Evolutionary conservation across 2,797 vertebrate genomes (phyloP).

Genomic region (Myoxocephalus aenaeus): DNA sequence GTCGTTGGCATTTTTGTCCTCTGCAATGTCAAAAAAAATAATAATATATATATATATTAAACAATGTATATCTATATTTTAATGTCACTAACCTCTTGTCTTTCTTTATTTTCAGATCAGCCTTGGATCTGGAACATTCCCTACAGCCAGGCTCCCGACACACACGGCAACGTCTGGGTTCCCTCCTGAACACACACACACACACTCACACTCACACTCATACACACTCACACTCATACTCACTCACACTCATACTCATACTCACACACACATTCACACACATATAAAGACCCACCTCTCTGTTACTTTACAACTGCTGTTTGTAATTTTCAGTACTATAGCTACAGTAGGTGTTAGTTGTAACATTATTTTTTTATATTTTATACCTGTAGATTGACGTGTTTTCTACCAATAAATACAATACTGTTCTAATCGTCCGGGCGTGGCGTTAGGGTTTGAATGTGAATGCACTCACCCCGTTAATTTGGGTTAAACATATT

Average conservation of each 20-base stretch:
- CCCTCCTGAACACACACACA: conserved; percentile 82
- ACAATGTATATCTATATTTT: background rate
- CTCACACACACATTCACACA: conserved; percentile 7
- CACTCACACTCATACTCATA: no score
- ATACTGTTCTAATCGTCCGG: background rate
- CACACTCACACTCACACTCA: no score
- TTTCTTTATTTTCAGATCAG: conserved; percentile 84
- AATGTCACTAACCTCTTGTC: background rate
- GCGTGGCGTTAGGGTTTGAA: conserved; percentile 5
- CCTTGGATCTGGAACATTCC: conserved; percentile 99
- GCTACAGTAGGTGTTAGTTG: conserved; percentile 29
- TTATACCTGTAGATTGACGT: conserved; percentile 37
- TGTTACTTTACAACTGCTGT: conserved; percentile 7
- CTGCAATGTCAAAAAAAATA: no score
- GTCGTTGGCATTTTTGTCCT: background rate
- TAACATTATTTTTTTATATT: conserved; percentile 52
- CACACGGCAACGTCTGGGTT: conserved; percentile 95
- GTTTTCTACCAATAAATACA: conserved; percentile 58
- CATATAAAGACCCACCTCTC: background rate
- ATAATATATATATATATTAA: background rate
- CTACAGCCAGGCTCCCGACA: conserved; percentile 91
- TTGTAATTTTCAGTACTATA: conserved; percentile 12
- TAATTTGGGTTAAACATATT: background rate
- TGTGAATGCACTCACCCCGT: background rate
- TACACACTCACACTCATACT: no score